Base-by-base conservation (phyloP, 2,888 invertebrate species). In the Patella caerulea region DNA sequence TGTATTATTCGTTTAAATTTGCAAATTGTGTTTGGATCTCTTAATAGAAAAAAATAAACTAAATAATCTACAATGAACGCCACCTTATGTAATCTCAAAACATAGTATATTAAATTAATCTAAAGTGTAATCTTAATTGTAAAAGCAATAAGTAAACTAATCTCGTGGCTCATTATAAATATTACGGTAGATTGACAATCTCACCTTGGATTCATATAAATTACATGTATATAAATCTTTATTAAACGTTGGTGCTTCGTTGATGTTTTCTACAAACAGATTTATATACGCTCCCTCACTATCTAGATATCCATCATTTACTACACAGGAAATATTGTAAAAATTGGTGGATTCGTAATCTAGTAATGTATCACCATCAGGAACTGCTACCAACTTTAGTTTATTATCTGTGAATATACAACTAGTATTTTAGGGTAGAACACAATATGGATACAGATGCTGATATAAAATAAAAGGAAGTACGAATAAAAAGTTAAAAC, bases 241-340 rank as follows among this genome's bases (percentile, higher is more conserved):
- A 65, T 74, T 74, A 24, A 74, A 74, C 19, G 45, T 69, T 17
- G 74, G 74, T 19, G 59, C 45, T 69, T 74, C 74, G 65, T 74
- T 74, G 17, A 74, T 65, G 17, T 74, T 74, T 15, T 65, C 65
- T 2, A 74, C 74, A 52, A 59, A 74, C n/a, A 74, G 53, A 69
- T 74, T 74, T 19, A 74, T 74, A 65, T 74, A 74, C 3, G 52
- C 74, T 24, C 52, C 65, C 34, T 65, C 14, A 15, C 52, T 65
- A 69, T 74, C 74, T 45, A 74, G 24, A 19, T 74, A 55, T 15
- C 74, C 74, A 69, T 74, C 74, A 24, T 74, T 74, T n/a, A 74
- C 24, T 19, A 19, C 17, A 24, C 74, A 74, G 12, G 74, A 59
- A 15, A 74, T 74, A 24, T 74, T 74, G 52, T 74, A 74, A 19